Percentiles rank a stretch among this genome's conserved stretches.
These are phyloP conservation scores for Hofmannophila pseudospretella DNA, from an alignment of 2,888 invertebrate genomes.

Conservation along the genomic window DNA sequence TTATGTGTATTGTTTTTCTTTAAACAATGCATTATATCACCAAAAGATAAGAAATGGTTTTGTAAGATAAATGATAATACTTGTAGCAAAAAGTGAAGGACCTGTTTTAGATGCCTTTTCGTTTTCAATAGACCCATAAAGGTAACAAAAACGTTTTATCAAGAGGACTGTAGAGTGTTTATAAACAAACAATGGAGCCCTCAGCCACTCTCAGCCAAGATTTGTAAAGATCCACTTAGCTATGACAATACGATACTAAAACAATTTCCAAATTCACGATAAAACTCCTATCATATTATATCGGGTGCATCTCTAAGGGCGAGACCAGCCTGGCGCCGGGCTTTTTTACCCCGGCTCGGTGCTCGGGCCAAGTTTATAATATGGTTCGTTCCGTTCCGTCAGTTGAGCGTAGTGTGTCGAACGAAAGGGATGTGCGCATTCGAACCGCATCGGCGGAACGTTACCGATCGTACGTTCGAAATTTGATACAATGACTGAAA, in stretches of 20 bases:
- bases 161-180: conserved; percentile 7
- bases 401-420: conserved; percentile 52
- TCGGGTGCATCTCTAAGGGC: conserved; percentile 70
- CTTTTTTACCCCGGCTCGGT: conserved; percentile 63
- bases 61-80: too few relatives aligned
- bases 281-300: conserved; percentile 39
- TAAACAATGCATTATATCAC: too few relatives aligned
- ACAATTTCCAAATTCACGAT: conserved; percentile 32
- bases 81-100: background rate
- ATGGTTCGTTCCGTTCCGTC: conserved; percentile 36
- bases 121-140: background rate
- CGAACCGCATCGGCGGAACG: conserved; percentile 1
- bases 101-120: too few relatives aligned
- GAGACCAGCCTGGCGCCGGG: conserved; percentile 72
- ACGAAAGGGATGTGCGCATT: conserved; percentile 34
- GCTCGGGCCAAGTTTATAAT: conserved; percentile 49
- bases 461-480: conserved; percentile 17
- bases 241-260: conserved; percentile 4
- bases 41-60: too few relatives aligned
- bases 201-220: too few relatives aligned
- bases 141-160: background rate
- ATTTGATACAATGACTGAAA: conserved; percentile 17
- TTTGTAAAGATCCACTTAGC: conserved; percentile 3
- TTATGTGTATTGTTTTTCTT: background rate
- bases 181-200: conserved; percentile 2